These are phyloP conservation scores for Nansenia antarctica DNA, from an alignment of 2,113 vertebrate species.

Conservation along the genomic window DNA sequence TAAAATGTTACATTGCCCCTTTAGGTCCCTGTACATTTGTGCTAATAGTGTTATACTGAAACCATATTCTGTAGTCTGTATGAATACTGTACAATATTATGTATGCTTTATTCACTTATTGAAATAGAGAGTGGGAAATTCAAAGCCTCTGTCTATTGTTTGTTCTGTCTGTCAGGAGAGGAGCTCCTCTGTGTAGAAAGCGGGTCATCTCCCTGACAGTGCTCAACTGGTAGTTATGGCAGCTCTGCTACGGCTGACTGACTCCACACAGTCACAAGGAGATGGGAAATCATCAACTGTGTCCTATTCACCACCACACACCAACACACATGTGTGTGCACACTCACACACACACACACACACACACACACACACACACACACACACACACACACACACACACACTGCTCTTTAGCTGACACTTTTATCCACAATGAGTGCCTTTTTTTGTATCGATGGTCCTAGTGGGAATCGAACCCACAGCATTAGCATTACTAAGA, in stretches of 20 bases:
- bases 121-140: too few species aligned
- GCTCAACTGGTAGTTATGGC: conserved; percentile 74
- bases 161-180: conserved; percentile 52
- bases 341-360: conserved; percentile 16
- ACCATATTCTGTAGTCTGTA: conserved; percentile 11
- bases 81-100: background rate
- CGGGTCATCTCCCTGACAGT: conserved; percentile 73
- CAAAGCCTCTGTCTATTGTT: background rate
- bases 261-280: conserved; percentile 62
- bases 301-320: conserved; percentile 32
- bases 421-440: too few species aligned
- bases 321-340: background rate
- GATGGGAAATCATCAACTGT: conserved; percentile 62
- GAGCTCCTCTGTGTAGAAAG: conserved; percentile 62
- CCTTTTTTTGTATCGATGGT: background rate
- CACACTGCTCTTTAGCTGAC: too few species aligned
- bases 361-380: background rate
- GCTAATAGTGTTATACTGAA: conserved; percentile 13
- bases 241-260: conserved; percentile 67
- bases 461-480: too few species aligned
- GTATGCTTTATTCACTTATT: too few species aligned
- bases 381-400: conserved; percentile 12
- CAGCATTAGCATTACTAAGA: too few species aligned
- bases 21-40: background rate
- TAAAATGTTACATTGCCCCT: too few species aligned